Evolutionary conservation across 2,113 vertebrate species (phyloP), one percentile per base, ranked within the genome.

Genomic region (Speoplatyrhinus poulsoni): DNA sequence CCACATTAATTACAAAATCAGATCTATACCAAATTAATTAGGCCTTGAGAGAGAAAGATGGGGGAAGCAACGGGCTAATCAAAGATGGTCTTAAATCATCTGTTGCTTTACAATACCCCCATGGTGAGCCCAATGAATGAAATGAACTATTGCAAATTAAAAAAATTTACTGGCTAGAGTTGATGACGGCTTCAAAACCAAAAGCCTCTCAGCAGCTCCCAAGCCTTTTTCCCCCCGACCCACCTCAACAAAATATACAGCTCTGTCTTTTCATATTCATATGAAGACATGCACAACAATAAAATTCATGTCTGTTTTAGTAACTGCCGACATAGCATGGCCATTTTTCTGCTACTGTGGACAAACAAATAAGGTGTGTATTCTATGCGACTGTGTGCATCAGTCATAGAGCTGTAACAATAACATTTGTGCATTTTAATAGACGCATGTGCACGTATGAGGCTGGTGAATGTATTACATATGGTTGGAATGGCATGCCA

Each of bases 341-440:
- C 69, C 12, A 46, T 16, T 55, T 72, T 16, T 19, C 19, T 26
- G 70, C 64, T 41, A 54, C 54, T 70, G 69, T 77, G 75, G 62
- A 77, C 69, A 77, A 72, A 59, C 46, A 41, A 36, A 60, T 13
- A 41, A 1, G 41, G 41, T 16, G 10, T n/a, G 46, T 15, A 4
- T 49, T 65, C 19, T 15, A 12, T 72, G 63, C 49, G 46, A 9
- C 7, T 46, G n/a, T 16, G 12, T 65, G 48, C 36, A 3, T 57
- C 19, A 32, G 63, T 73, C 70, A 85, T 79, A 83, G 79, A 82
- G 88, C 86, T 88, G 2, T 91, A 88, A 92, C 68, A 86, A 90
- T 92, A 93, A 92, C 90, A 90, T 92, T 91, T 93, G 95, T 94
- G 88, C 92, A 90, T 94, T 94, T 94, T 94, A 83, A 85, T 87